Conservation (phyloP, 2,797 vertebrate species). For the Falco cherrug region DNA sequence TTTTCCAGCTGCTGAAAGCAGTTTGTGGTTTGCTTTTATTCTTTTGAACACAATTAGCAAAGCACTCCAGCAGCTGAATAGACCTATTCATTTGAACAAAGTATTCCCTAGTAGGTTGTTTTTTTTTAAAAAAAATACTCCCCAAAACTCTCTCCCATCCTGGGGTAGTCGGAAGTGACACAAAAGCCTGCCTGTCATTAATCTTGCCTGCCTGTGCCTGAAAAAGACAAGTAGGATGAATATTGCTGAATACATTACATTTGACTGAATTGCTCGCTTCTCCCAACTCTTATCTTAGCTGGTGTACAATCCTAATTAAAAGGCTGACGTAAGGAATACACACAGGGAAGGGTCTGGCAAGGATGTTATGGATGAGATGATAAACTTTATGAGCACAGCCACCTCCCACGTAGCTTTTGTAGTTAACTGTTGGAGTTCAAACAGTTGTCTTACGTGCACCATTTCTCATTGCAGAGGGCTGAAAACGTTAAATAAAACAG, state of each 20-base stretch:
- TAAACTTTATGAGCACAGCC: conserved; percentile 50
- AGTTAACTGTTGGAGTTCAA: conserved; percentile 33
- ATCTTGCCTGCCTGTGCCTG: conserved; percentile 37
- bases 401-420: conserved; percentile 59
- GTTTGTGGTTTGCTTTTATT: conserved; percentile 75
- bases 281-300: conserved; percentile 3
- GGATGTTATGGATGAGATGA: conserved; percentile 52
- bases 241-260: not conserved
- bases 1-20: conserved; percentile 65
- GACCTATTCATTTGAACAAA: conserved; percentile 81
- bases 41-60: conserved; percentile 78
- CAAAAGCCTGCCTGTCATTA: conserved; percentile 72
- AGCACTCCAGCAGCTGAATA: conserved; percentile 75
- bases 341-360: not conserved
- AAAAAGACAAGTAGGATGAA: conserved; percentile 32
- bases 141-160: conserved; percentile 46
- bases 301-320: conserved; percentile 49
- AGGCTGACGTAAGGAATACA: conserved; percentile 57
- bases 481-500: conserved; percentile 13
- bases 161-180: conserved; percentile 44
- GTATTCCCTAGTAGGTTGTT: conserved; percentile 68
- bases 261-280: conserved; percentile 39
- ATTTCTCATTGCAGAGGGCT: conserved; percentile 18
- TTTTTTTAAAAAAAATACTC: not conserved
- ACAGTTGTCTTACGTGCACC: not conserved